phyloP scores from a whole-genome alignment of 1,140 invertebrate species.

The Lithobius niger region DNA sequence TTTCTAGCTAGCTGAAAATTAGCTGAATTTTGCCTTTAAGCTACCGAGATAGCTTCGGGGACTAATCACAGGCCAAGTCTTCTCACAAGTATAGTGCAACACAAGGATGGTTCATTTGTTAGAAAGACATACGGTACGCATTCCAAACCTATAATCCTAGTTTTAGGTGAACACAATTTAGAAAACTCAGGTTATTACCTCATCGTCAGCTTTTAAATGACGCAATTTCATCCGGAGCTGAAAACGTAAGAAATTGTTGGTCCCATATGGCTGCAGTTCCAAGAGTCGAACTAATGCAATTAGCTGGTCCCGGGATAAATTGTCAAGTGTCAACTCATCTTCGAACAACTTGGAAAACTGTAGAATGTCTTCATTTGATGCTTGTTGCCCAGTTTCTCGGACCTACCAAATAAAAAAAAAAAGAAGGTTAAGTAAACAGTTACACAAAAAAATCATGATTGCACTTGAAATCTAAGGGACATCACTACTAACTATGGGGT shows the following conservation, averaged over 20 bases:
- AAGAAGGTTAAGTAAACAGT: too few species aligned
- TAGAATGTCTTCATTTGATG: constrained; percentile 86
- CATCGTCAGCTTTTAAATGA: constrained; percentile 83
- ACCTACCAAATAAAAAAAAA: constrained; percentile 39
- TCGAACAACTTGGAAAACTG: constrained; percentile 95
- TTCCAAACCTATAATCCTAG: not conserved
- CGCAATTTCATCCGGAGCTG: constrained; percentile 84
- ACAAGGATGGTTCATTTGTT: not conserved
- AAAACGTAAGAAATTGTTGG: constrained; percentile 80
- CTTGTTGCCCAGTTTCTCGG: constrained; percentile 51
- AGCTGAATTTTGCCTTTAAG: too few species aligned
- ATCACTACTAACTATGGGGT: too few species aligned
- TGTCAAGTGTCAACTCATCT: constrained; percentile 98
- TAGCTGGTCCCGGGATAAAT: constrained; percentile 71
- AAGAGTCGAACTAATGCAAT: constrained; percentile 85
- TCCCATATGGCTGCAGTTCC: constrained; percentile 76
- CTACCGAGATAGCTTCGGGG: too few species aligned
- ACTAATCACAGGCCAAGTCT: too few species aligned
- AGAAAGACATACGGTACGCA: not conserved
- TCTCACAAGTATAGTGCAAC: too few species aligned
- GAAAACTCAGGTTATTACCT: constrained; percentile 36
- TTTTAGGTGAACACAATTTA: constrained; percentile 1
- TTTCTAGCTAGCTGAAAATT: too few species aligned
- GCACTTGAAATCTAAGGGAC: too few species aligned
- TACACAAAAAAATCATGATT: too few species aligned